A percentile compares a stretch with the other conserved stretches of the same genome.
phyloP scores from a whole-genome alignment of 92 coral and sea anemone genomes.

The Chrysogorgia sp. region DNA sequence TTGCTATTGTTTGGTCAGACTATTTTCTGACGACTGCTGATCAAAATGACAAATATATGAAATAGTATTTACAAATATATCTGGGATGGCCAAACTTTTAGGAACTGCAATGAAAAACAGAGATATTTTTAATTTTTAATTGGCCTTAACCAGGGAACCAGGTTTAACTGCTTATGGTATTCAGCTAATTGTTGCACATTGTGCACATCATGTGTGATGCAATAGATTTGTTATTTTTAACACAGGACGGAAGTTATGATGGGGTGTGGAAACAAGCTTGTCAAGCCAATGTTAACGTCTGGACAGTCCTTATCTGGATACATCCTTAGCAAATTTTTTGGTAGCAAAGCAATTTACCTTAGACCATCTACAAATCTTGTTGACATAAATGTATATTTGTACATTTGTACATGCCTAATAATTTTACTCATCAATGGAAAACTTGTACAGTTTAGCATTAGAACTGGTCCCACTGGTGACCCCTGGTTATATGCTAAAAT shows the following conservation, averaged over 20 bases:
- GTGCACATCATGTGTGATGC: constrained; percentile 16
- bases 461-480: constrained; percentile 18
- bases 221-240: constrained; percentile 6
- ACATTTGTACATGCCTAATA: constrained; percentile 16
- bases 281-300: constrained; percentile 22
- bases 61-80: constrained; percentile 1
- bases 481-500: no score
- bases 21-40: no score
- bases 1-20: not conserved
- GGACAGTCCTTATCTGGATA: constrained; percentile 17
- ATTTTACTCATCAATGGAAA: constrained; percentile 16
- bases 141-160: not conserved
- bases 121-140: not conserved
- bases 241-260: constrained; percentile 17
- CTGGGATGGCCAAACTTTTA: constrained; percentile 9
- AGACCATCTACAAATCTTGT: constrained; percentile 27
- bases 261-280: constrained; percentile 34
- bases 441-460: not conserved
- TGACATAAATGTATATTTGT: constrained; percentile 24
- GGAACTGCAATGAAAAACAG: not conserved
- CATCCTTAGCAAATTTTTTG: constrained; percentile 14
- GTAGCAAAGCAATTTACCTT: constrained; percentile 20
- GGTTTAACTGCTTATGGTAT: constrained; percentile 17
- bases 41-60: no score
- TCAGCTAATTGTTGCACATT: constrained; percentile 25